Conservation (phyloP, 1,140 invertebrate species). For the Euwallacea fornicatus region DNA sequence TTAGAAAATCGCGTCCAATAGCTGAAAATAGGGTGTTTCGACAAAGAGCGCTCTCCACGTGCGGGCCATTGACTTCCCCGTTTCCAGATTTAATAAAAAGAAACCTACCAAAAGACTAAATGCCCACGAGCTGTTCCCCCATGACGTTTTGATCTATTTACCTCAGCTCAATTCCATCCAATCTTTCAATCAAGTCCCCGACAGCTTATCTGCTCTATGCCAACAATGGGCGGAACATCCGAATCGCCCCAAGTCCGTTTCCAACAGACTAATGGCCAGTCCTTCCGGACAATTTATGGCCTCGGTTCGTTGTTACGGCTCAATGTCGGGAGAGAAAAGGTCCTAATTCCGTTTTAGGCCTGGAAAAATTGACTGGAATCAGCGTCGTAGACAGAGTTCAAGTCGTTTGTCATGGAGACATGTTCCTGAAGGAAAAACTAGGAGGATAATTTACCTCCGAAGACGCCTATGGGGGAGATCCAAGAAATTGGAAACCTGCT, state of each 20-base stretch:
- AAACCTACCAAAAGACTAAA: constrained; percentile 1
- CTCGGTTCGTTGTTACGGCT: constrained; percentile 38
- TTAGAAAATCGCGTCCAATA: background rate
- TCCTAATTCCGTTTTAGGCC: constrained; percentile 31
- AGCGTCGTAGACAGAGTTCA: constrained; percentile 9
- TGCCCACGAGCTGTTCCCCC: constrained; percentile 1
- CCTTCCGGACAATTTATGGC: constrained; percentile 49
- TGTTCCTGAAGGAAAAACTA: background rate
- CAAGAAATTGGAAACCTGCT: too few relatives aligned
- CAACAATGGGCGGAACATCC: constrained; percentile 34
- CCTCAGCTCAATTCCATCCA: constrained; percentile 34
- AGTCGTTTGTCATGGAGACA: background rate
- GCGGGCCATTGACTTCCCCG: too few relatives aligned
- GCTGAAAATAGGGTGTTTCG: background rate
- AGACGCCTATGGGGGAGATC: too few relatives aligned
- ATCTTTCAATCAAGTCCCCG: constrained; percentile 36
- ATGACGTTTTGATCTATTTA: constrained; percentile 37
- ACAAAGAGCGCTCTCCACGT: background rate
- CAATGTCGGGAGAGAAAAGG: constrained; percentile 44
- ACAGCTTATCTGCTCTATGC: constrained; percentile 26
- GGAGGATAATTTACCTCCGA: too few relatives aligned
- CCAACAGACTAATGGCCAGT: constrained; percentile 51
- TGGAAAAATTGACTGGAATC: constrained; percentile 16
- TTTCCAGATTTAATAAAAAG: background rate
- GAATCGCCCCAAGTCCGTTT: constrained; percentile 41